Evolutionary conservation across 2,888 invertebrate species (phyloP).

Genomic region (Hirtodrosophila cameraria): DNA sequence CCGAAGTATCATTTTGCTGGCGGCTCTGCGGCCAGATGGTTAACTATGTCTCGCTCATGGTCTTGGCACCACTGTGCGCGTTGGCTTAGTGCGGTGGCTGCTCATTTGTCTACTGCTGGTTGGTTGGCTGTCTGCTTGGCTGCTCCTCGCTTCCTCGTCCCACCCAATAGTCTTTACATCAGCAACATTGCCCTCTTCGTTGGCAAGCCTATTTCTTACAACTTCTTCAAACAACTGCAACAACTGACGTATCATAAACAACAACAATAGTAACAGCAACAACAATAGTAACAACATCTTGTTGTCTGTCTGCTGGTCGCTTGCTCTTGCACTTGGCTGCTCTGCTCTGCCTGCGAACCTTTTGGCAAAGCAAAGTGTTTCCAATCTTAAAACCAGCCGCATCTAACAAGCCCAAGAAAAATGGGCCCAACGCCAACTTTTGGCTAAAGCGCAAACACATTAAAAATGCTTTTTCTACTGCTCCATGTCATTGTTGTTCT

Average conservation of each 20-base stretch:
- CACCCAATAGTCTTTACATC: slow-evolving; percentile 25
- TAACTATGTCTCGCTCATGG: not conserved
- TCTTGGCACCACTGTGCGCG: slow-evolving; percentile 50
- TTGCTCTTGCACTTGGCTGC: slow-evolving; percentile 61
- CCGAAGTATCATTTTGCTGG: slow-evolving; percentile 5
- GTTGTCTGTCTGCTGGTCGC: slow-evolving; percentile 26
- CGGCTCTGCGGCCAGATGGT: not conserved
- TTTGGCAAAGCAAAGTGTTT: slow-evolving; percentile 75
- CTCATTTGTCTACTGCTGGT: slow-evolving; percentile 59
- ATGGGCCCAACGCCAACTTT: slow-evolving; percentile 81
- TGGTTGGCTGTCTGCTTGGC: slow-evolving; percentile 10
- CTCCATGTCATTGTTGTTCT: slow-evolving; percentile 35
- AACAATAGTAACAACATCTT: slow-evolving; percentile 13
- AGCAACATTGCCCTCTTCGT: slow-evolving; percentile 26
- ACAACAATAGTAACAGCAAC: slow-evolving; percentile 47
- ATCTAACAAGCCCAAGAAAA: slow-evolving; percentile 83
- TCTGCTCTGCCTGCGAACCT: slow-evolving; percentile 73
- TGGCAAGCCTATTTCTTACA: slow-evolving; percentile 76
- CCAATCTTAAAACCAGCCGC: slow-evolving; percentile 57
- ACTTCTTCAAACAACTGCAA: slow-evolving; percentile 77
- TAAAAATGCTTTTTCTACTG: slow-evolving; percentile 68
- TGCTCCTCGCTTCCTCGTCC: slow-evolving; percentile 13
- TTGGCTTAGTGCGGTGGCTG: slow-evolving; percentile 31
- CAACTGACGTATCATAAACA: slow-evolving; percentile 69
- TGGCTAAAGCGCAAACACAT: slow-evolving; percentile 79